Base-by-base conservation (phyloP, 2,797 vertebrate species). In the Decapterus maruadsi region DNA sequence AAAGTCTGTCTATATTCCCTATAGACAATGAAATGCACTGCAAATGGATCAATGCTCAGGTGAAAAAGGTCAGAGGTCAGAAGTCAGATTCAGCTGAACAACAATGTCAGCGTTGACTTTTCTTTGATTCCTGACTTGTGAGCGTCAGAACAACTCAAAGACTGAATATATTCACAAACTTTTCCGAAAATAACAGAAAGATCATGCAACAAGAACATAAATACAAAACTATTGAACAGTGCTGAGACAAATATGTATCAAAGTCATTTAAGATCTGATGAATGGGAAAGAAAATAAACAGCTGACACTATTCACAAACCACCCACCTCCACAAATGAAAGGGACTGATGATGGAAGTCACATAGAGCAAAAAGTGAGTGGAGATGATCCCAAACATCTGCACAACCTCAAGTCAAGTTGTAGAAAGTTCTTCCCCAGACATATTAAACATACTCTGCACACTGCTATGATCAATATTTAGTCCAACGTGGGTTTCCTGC, bases 51-150 rank as follows among this genome's bases (percentile, higher is more conserved):
- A 62, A 16, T 58, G 48, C 75, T 59, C 55, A 0, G 7, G 34
- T 45, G 8, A 4, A 11, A 45, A 7, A 64, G 64, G 68, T 73
- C 45, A 46, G 45, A 45, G 43, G 14, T 45, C 68, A 75, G 17
- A 65, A 19, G 81, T 76, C 68, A 73, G 67, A 73, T 22, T 34
- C 17, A 4, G 14, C 31, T 22, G 17, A 29, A 67, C 19, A 76
- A 40, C 48, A 56, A 73, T n/a, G 51, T 67, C 46, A 14, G 56
- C 16, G 29, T n/a, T 36, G 20, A 72, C 16, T 58, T 61, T 58
- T 58, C 45, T 62, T 46, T 59, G 10, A 59, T 57, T 50, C 14
- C 43, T 9, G 16, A 19, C 26, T 31, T 38, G 40, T 60, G 16
- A 46, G 6, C 2, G 17, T 46, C 45, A 6, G 4, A 56, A 56